Evolutionary conservation across 1,140 invertebrate species (phyloP), one percentile per base, ranked within the genome.

Genomic region (Pseudomyrmex concolor): DNA sequence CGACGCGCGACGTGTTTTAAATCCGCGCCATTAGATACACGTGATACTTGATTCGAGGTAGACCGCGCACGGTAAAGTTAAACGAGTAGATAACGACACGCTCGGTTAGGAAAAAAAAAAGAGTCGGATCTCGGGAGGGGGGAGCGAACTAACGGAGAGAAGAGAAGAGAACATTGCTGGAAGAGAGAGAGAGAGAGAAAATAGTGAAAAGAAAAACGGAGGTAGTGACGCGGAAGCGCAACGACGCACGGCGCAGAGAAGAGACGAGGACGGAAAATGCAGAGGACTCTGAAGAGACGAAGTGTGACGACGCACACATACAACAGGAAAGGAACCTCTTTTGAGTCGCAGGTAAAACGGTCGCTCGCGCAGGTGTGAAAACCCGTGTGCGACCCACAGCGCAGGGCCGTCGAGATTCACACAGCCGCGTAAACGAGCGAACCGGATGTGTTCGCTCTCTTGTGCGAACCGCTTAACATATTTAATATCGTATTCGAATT

Each of bases 281-380:
- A 50, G 77, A 45, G 51, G 59, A 74, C 25, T 15, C 10, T 50
- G 45, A 83, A 59, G 82, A 25, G 9, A 51, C 59, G 25, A 64
- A 76, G 72, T 13, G 60, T 22, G 55, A 72, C 59, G 51, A 67
- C 5, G 0, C 34, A 7, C 5, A 7, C 34, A 34, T 5, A 34
- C 5, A 34, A 34, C 78, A 43, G 72, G 73, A 84, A 71, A 72
- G 87, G 88, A 89, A 74, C 89, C 64, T 85, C 86, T 87, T 87
- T 88, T 87, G 86, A 87, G 84, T 87, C 60, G 86, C 63, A 81
- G 86, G 86, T 87, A 80, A 76, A 84, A 71, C 83, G 59, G 62
- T 55, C 59, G 85, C 70, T 86, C 57, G 76, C 51, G 81, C 73
- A 78, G 86, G 83, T 88, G 86, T 74, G 82, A 86, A 85, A 70